Conservation (phyloP, 2,113 vertebrate genomes). For the Budorcas taxicolor region DNA sequence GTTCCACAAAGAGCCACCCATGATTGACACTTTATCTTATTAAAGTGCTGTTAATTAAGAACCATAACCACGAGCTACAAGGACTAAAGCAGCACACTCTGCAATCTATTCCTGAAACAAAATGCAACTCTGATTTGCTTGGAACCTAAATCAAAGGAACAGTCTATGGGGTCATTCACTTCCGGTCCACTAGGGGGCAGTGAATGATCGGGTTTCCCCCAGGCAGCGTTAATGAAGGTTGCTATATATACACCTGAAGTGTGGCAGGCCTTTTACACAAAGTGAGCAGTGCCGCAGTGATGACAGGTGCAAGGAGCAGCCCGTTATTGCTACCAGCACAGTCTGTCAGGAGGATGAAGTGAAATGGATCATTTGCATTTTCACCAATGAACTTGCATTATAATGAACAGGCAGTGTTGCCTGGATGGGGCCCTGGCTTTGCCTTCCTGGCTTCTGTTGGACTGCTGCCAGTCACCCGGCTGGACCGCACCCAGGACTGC, state of each 20-base stretch:
- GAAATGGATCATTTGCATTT: slow-evolving; percentile 33
- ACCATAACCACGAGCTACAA: background rate
- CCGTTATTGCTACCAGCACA: slow-evolving; percentile 18
- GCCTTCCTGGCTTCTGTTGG: background rate
- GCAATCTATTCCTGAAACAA: background rate
- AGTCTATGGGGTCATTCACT: background rate
- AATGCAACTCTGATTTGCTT: background rate
- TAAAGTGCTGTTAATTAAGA: slow-evolving; percentile 36
- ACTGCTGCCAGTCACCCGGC: background rate
- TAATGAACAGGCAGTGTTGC: background rate
- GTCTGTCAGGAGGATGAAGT: slow-evolving; percentile 15
- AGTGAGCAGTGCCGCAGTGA: slow-evolving; percentile 21
- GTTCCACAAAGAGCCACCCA: background rate
- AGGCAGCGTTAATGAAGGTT: background rate
- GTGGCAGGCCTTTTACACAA: slow-evolving; percentile 28
- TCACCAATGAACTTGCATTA: background rate
- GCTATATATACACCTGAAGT: slow-evolving; percentile 33
- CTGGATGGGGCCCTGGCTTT: background rate
- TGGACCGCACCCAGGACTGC: background rate
- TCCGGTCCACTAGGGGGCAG: slow-evolving; percentile 58
- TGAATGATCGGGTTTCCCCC: slow-evolving; percentile 17
- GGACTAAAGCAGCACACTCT: background rate
- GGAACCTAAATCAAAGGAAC: background rate
- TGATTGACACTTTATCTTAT: slow-evolving; percentile 32
- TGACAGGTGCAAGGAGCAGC: slow-evolving; percentile 57